Base-by-base conservation (phyloP, 1,140 invertebrate species). In the Pseudomyrmex flavicornis region DNA sequence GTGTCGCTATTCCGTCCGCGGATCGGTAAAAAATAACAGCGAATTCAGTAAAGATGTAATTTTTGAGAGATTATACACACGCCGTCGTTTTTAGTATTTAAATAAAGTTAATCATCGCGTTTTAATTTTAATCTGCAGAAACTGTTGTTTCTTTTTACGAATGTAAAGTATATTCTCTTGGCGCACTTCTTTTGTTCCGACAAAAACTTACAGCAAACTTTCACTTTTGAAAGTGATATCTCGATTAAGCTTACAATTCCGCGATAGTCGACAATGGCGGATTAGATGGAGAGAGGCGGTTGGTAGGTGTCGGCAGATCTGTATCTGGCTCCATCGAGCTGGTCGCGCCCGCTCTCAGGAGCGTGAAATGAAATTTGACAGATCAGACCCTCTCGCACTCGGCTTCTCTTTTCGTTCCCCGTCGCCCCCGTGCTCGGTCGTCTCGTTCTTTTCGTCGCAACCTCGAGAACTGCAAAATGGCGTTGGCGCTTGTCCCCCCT, bases 311-410 rank as follows among this genome's bases (percentile, higher is more conserved):
- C 88, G 89, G 74, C 79, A 90, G 92, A 92, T 92, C 85, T 65
- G 80, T 92, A 93, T 93, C 92, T 91, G 76, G 85, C 85, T 82
- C 86, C 86, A 90, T 90, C 87, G 77, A 86, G 62, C 83, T 68
- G 82, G 66, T 90, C 83, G 84, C 82, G 87, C 84, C 83, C 90
- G 88, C 82, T 88, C 91, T 90, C 72, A 85, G 88, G 85, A 91
- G 91, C 92, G 93, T 94, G 93, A 94, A 94, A 94, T 93, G 91
- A 94, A 94, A 94, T 94, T 94, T 94, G 93, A 94, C 93, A 93
- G 93, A 93, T 93, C 93, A 92, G 91, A 80, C 88, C 54, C 76
- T 80, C 76, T 69, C 52, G 75, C 26, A 26, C 26, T 26, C 26
- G 85, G 82, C 88, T 90, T 77, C 88, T 89, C 62, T 82, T 61